phyloP scores from a whole-genome alignment of 2,888 invertebrate species.

The Seira sanloemensis region DNA sequence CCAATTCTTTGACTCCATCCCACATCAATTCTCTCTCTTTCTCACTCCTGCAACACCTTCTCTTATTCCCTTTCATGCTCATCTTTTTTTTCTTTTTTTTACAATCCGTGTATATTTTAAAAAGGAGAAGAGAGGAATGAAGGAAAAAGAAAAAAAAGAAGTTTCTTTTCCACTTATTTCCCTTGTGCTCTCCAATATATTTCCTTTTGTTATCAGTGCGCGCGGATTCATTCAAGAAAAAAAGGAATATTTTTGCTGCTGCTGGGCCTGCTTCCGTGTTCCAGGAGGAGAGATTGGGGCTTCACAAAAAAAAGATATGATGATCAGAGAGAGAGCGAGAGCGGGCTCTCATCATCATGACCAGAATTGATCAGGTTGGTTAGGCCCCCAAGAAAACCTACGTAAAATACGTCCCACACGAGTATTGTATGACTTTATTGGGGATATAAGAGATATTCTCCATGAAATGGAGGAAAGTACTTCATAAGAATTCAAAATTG shows the following conservation, averaged over 20 bases:
- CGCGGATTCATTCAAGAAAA: too few relatives aligned
- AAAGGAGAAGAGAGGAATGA: too few relatives aligned
- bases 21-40: conserved; percentile 25
- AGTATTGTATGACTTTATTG: neutral
- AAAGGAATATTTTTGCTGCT: too few relatives aligned
- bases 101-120: neutral
- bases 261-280: too few relatives aligned
- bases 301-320: too few relatives aligned
- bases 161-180: conserved; percentile 50
- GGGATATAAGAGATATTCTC: neutral
- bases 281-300: too few relatives aligned
- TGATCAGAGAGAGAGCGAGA: too few relatives aligned
- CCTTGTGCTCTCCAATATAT: conserved; percentile 57
- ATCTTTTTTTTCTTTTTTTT: neutral
- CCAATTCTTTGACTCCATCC: conserved; percentile 6
- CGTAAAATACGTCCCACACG: neutral
- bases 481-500: neutral
- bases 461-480: neutral
- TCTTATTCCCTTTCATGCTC: neutral
- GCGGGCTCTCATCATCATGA: neutral
- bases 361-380: neutral
- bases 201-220: conserved; percentile 26
- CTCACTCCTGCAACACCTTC: conserved; percentile 26
- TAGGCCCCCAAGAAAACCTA: too few relatives aligned
- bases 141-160: too few relatives aligned